Evolutionary conservation across 2,888 invertebrate genomes (phyloP).

Genomic region (Amiota minor): DNA sequence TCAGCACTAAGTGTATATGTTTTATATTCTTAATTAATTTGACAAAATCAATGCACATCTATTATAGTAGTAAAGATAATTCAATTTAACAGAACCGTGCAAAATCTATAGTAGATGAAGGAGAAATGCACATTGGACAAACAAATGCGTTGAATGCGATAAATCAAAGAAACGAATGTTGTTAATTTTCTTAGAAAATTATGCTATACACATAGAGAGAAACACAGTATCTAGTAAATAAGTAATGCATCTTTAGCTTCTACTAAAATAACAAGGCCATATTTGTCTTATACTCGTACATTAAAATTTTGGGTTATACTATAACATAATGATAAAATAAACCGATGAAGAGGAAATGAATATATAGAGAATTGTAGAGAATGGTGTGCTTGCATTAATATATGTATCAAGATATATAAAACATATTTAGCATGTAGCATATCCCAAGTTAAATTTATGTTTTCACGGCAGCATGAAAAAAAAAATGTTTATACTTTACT

Average conservation of each 20-base stretch:
- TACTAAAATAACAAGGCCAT: no score
- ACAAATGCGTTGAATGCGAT: constrained; percentile 61
- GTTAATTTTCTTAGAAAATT: constrained; percentile 64
- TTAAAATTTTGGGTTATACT: no score
- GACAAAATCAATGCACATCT: constrained; percentile 16
- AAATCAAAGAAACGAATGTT: constrained; percentile 66
- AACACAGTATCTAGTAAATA: no score
- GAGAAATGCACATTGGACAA: constrained; percentile 2
- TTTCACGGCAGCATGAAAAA: constrained; percentile 52
- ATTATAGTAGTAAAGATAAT: no score
- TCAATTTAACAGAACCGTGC: no score
- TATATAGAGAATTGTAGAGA: no score
- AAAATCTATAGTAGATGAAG: no score
- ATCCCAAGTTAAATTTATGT: constrained; percentile 61
- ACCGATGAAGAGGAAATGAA: no score
- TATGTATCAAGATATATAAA: constrained; percentile 18
- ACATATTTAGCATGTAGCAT: constrained; percentile 37
- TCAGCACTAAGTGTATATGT: no score
- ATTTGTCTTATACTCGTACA: no score
- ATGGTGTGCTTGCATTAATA: neutral
- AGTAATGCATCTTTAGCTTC: no score
- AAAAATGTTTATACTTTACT: constrained; percentile 41
- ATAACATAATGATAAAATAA: no score
- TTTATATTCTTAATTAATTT: constrained; percentile 6
- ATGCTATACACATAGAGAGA: neutral